A percentile compares a stretch with the other conserved stretches of the same genome.
Conservation (phyloP, 2,888 invertebrate genomes). For the Globia sparganii region DNA sequence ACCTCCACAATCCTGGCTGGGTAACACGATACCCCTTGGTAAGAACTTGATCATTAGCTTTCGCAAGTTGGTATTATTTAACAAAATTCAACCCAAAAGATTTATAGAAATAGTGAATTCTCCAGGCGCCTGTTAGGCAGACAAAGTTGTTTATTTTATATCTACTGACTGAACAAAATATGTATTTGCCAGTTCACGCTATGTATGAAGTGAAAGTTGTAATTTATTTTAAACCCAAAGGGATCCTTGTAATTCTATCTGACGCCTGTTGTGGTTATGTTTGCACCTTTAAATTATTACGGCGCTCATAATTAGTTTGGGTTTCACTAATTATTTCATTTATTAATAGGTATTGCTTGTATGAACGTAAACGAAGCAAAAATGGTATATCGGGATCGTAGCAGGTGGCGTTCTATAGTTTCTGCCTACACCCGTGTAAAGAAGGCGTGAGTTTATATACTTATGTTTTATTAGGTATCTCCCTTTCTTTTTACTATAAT, state of each 20-base stretch:
- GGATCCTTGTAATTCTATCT: slow-evolving; percentile 28
- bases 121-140: slow-evolving; percentile 13
- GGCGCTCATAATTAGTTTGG: slow-evolving; percentile 29
- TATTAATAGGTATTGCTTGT: not conserved
- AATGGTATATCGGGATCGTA: not conserved
- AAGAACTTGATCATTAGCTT: not conserved
- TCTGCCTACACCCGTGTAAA: not conserved
- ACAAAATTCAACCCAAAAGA: slow-evolving; percentile 1
- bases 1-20: not conserved
- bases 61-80: not conserved
- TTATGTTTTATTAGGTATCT: slow-evolving; percentile 2
- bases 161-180: slow-evolving; percentile 19
- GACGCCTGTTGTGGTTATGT: slow-evolving; percentile 25
- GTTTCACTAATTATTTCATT: slow-evolving; percentile 12
- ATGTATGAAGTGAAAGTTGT: slow-evolving; percentile 43
- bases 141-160: slow-evolving; percentile 22
- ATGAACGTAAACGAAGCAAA: not conserved
- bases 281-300: slow-evolving; percentile 53
- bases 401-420: not conserved
- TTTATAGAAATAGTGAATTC: not conserved
- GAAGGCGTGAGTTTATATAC: not conserved
- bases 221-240: slow-evolving; percentile 58
- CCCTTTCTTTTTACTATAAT: not conserved
- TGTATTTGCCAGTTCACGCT: slow-evolving; percentile 14
- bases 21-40: too few relatives aligned